These are phyloP conservation scores for Semicossyphus pulcher DNA, from an alignment of 2,113 vertebrate species.

Conservation along the genomic window DNA sequence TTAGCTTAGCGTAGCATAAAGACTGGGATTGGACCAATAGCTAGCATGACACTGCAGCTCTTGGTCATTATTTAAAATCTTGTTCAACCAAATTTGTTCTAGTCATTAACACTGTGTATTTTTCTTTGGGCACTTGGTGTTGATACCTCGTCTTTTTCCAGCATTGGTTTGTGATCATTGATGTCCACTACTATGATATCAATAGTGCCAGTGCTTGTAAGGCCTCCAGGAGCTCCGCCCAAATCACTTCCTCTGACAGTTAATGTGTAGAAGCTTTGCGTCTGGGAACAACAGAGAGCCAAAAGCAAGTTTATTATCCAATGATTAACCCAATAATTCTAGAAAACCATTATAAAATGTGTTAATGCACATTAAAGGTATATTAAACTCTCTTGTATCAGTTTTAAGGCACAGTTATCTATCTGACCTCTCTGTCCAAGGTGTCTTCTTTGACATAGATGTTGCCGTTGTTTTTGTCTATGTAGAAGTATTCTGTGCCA, in stretches of 20 bases:
- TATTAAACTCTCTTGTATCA: background rate
- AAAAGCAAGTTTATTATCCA: background rate
- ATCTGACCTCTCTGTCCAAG: constrained; percentile 63
- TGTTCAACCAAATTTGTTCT: background rate
- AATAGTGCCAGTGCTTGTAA: constrained; percentile 46
- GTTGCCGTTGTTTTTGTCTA: constrained; percentile 35
- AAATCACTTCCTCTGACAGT: constrained; percentile 59
- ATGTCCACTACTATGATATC: constrained; percentile 52
- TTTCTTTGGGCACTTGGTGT: background rate
- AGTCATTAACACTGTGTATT: background rate
- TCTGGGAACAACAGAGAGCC: constrained; percentile 31
- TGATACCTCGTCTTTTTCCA: constrained; percentile 63
- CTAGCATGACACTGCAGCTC: too few species aligned
- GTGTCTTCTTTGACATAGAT: constrained; percentile 45
- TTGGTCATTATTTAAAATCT: background rate
- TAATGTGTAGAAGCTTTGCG: constrained; percentile 41
- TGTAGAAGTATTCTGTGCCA: constrained; percentile 32
- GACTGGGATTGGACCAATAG: too few species aligned
- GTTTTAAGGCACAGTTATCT: background rate
- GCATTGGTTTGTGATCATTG: constrained; percentile 61
- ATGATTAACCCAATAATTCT: background rate
- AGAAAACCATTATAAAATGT: background rate
- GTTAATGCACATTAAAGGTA: too few species aligned
- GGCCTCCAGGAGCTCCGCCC: constrained; percentile 36
- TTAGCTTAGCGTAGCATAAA: too few species aligned